These are phyloP conservation scores for Pachypanchax playfairii DNA, from an alignment of 2,113 vertebrate genomes.

Conservation along the genomic window DNA sequence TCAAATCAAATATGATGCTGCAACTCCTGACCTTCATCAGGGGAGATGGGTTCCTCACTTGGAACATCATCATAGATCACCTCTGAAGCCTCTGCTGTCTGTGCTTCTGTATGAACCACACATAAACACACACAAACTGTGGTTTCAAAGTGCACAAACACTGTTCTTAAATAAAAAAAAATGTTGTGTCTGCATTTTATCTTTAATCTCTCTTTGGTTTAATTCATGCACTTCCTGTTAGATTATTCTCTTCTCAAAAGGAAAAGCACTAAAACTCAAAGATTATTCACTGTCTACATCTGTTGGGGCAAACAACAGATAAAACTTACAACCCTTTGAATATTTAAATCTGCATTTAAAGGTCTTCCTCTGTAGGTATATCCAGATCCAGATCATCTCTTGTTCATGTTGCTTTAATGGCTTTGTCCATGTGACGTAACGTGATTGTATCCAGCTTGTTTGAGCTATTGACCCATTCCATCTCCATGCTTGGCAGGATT, in stretches of 20 bases:
- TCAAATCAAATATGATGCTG: background rate
- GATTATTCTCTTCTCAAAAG: conserved; percentile 25
- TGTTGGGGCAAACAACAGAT: conserved; percentile 14
- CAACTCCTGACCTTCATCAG: conserved; percentile 79
- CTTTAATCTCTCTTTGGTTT: conserved; percentile 23
- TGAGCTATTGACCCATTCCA: conserved; percentile 63
- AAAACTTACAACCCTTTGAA: conserved; percentile 34
- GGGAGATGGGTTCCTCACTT: conserved; percentile 75
- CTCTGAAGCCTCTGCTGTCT: conserved; percentile 72
- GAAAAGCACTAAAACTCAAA: background rate
- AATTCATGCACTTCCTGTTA: conserved; percentile 21
- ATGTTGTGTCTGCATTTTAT: background rate
- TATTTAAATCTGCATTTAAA: conserved; percentile 41
- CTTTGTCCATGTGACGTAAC: conserved; percentile 39
- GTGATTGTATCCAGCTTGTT: conserved; percentile 60
- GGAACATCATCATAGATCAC: conserved; percentile 97
- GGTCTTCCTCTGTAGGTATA: conserved; percentile 1
- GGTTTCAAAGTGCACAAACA: too few species aligned
- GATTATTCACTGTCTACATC: conserved; percentile 14
- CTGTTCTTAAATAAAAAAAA: conserved; percentile 8
- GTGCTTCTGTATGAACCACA: conserved; percentile 14
- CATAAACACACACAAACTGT: background rate
- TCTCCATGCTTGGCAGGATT: conserved; percentile 52
- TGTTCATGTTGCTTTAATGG: conserved; percentile 22
- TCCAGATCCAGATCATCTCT: conserved; percentile 13